Percentiles rank a stretch among this genome's conserved stretches.
These are phyloP conservation scores for Brachycybe producta DNA, from an alignment of 2,888 invertebrate genomes.

Conservation along the genomic window DNA sequence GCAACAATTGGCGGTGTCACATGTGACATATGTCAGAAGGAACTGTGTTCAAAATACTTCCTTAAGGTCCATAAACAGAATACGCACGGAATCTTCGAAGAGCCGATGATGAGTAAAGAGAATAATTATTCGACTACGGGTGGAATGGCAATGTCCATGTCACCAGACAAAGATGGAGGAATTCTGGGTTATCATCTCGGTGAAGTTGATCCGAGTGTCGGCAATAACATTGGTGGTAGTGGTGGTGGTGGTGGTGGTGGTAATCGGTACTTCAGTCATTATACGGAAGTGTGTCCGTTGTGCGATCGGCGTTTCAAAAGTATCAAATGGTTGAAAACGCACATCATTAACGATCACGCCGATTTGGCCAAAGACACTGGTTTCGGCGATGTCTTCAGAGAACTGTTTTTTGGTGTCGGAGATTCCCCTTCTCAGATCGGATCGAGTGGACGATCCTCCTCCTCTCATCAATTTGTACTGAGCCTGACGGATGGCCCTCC, in stretches of 20 bases:
- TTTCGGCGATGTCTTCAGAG: conserved; percentile 9
- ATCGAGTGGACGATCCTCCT: conserved; percentile 35
- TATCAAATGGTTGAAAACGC: conserved; percentile 74
- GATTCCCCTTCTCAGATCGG: conserved; percentile 35
- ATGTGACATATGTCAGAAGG: conserved; percentile 95
- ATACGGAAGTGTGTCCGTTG: conserved; percentile 59
- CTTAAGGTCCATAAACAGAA: conserved; percentile 94
- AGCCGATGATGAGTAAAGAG: conserved; percentile 30
- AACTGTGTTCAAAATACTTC: conserved; percentile 95
- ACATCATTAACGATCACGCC: conserved; percentile 74
- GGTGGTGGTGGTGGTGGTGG: conserved; percentile 4
- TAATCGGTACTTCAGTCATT: conserved; percentile 48
- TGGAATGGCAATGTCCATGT: conserved; percentile 23
- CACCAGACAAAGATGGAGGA: conserved; percentile 39
- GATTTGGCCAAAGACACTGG: conserved; percentile 44
- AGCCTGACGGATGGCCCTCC: neutral
- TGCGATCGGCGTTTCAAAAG: conserved; percentile 78
- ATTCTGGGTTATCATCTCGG: neutral
- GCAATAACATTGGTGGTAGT: conserved; percentile 7
- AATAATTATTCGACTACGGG: conserved; percentile 31
- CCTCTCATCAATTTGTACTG: conserved; percentile 15
- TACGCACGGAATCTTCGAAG: conserved; percentile 89
- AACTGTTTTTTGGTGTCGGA: conserved; percentile 3
- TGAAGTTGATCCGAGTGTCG: neutral
- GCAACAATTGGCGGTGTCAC: conserved; percentile 86